Evolutionary conservation across 2,797 vertebrate genomes (phyloP).

Genomic region (Enteromius viviparus): DNA sequence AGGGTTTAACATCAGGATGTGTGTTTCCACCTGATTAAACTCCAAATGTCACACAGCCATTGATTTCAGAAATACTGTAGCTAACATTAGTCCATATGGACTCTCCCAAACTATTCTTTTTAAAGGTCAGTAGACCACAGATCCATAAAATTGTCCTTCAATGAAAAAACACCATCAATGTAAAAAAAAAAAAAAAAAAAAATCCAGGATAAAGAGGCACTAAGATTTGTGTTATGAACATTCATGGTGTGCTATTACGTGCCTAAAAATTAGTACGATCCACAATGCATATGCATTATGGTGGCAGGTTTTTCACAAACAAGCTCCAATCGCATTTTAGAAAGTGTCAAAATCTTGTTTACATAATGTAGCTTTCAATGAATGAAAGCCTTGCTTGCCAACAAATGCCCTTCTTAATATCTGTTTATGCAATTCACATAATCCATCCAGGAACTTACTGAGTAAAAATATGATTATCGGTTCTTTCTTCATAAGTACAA

Average conservation of each 20-base stretch:
- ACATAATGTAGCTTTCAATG: not conserved
- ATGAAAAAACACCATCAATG: not conserved
- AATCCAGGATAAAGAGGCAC: not conserved
- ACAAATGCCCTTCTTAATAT: not conserved
- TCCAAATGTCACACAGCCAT: slow-evolving; percentile 51
- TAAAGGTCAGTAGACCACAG: slow-evolving; percentile 40
- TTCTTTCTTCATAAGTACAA: slow-evolving; percentile 7
- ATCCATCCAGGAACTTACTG: slow-evolving; percentile 17
- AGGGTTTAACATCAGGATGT: slow-evolving; percentile 65
- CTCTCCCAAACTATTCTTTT: not conserved
- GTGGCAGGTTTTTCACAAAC: not conserved
- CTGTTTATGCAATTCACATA: slow-evolving; percentile 33
- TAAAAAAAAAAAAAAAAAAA: not conserved
- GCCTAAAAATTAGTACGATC: not conserved
- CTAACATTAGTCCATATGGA: slow-evolving; percentile 9
- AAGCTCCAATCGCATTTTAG: not conserved
- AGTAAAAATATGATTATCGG: not conserved
- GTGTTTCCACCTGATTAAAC: slow-evolving; percentile 58
- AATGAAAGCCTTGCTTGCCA: not conserved
- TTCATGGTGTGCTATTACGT: not conserved
- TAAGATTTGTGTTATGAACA: not conserved
- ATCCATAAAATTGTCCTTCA: not conserved
- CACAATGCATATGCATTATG: not conserved
- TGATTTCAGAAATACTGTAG: slow-evolving; percentile 32
- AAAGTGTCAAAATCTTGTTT: not conserved